Conservation (phyloP, 1,140 invertebrate genomes). For the Dendrolimus kikuchii region DNA sequence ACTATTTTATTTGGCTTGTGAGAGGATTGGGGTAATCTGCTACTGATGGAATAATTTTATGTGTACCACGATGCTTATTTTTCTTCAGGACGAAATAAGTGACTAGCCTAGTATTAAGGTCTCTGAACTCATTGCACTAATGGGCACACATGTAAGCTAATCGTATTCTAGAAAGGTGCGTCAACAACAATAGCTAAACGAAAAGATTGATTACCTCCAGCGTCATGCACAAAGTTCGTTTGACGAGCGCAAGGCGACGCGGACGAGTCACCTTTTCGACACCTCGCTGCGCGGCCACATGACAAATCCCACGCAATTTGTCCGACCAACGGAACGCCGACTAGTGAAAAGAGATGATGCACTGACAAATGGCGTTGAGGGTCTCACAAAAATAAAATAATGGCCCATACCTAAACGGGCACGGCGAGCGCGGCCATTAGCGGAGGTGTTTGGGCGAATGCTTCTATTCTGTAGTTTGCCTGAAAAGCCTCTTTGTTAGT, state of each 20-base stretch:
- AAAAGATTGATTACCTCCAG: slow-evolving; percentile 60
- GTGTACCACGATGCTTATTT: too few species aligned
- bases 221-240: slow-evolving; percentile 79
- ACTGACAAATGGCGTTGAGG: slow-evolving; percentile 66
- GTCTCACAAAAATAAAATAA: slow-evolving; percentile 70
- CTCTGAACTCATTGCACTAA: neutral
- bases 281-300: slow-evolving; percentile 56
- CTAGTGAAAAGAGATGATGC: slow-evolving; percentile 66
- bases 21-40: too few species aligned
- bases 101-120: too few species aligned
- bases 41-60: too few species aligned
- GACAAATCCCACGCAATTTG: slow-evolving; percentile 69
- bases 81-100: too few species aligned
- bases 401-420: slow-evolving; percentile 61
- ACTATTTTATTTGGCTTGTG: too few species aligned
- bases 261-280: slow-evolving; percentile 61
- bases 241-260: slow-evolving; percentile 37
- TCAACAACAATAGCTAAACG: slow-evolving; percentile 40
- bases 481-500: slow-evolving; percentile 67
- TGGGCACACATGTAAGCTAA: slow-evolving; percentile 8
- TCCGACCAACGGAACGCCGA: slow-evolving; percentile 54
- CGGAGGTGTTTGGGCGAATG: slow-evolving; percentile 66
- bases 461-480: slow-evolving; percentile 63
- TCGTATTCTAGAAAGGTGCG: slow-evolving; percentile 36
- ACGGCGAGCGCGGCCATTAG: slow-evolving; percentile 60